Conservation (phyloP, 1,140 invertebrate genomes). For the Pogonognathellus flavescens region DNA sequence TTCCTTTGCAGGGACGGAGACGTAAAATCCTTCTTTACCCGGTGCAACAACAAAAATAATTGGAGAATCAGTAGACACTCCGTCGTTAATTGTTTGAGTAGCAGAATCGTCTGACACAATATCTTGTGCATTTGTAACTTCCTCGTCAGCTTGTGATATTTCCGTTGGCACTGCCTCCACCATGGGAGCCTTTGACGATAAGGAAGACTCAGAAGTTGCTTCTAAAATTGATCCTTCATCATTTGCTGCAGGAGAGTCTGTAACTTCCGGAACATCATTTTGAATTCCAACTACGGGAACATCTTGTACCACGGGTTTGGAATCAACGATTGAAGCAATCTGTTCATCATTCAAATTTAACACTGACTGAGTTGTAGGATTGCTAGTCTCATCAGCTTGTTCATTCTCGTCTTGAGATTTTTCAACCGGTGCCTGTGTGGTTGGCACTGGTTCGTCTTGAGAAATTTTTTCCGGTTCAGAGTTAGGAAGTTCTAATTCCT, state of each 20-base stretch:
- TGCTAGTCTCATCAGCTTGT: background rate
- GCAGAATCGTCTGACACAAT: background rate
- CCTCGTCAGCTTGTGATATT: background rate
- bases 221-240: background rate
- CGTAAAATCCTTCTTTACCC: constrained; percentile 19
- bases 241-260: background rate
- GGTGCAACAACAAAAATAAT: constrained; percentile 39
- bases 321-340: background rate
- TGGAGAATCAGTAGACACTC: background rate
- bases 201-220: background rate
- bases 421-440: background rate
- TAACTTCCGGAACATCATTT: background rate
- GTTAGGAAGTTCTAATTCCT: background rate
- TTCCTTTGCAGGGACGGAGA: background rate
- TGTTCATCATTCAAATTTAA: constrained; percentile 7
- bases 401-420: background rate
- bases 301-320: background rate
- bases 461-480: background rate
- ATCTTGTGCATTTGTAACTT: background rate
- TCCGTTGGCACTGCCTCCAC: background rate
- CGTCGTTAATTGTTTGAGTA: too few species aligned
- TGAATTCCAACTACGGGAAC: too few species aligned
- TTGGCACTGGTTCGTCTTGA: background rate
- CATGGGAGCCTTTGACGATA: background rate
- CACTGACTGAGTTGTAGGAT: background rate